Percentiles rank a stretch among this genome's conserved stretches.
phyloP scores from a whole-genome alignment of 2,797 vertebrate genomes.

The Leuciscus waleckii region DNA sequence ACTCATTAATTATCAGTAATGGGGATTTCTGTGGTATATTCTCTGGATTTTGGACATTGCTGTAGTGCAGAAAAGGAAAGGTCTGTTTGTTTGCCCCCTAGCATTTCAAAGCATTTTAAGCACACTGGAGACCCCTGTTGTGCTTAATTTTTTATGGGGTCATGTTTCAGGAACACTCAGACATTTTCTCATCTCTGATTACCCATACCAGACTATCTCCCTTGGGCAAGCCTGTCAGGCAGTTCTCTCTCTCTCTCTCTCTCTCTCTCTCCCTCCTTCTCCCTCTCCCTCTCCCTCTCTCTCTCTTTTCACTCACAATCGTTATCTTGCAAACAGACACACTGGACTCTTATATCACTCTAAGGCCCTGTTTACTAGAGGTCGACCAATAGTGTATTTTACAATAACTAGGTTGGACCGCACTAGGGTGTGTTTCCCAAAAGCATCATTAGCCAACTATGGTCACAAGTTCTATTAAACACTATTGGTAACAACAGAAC shows the following conservation, averaged over 20 bases:
- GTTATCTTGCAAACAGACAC: not conserved
- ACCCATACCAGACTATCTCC: constrained; percentile 31
- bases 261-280: too few species aligned
- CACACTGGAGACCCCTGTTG: constrained; percentile 8
- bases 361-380: not conserved
- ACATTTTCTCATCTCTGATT: constrained; percentile 45
- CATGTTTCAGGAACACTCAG: constrained; percentile 32
- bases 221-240: constrained; percentile 1
- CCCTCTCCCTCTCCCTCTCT: not conserved
- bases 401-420: not conserved
- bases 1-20: not conserved
- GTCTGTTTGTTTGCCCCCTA: constrained; percentile 7
- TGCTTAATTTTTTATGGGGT: constrained; percentile 41
- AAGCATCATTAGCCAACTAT: too few species aligned
- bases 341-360: constrained; percentile 3
- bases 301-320: not conserved
- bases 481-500: too few species aligned
- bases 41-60: constrained; percentile 8
- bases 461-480: too few species aligned
- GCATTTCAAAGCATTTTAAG: constrained; percentile 32
- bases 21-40: not conserved
- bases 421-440: not conserved
- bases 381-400: not conserved
- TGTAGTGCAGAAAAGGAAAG: constrained; percentile 2
- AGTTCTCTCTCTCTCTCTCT: too few species aligned